These are phyloP conservation scores for Dryobota labecula DNA, from an alignment of 2,888 invertebrate genomes.

Conservation along the genomic window DNA sequence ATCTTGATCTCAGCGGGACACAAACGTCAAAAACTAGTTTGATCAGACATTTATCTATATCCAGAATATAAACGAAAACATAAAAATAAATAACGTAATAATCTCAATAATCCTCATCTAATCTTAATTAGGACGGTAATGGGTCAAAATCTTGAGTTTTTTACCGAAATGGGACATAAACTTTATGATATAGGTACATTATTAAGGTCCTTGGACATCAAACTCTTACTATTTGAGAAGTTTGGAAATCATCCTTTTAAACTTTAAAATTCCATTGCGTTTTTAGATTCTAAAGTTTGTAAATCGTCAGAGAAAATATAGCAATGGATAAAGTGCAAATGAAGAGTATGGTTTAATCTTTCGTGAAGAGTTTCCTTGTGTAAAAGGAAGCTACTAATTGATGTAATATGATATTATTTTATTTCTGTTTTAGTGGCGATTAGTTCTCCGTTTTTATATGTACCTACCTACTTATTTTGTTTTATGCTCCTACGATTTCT, in stretches of 20 bases:
- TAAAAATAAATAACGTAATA: slow-evolving; percentile 63
- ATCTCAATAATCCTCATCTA: slow-evolving; percentile 60
- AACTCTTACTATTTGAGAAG: slow-evolving; percentile 8
- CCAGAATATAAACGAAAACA: slow-evolving; percentile 41
- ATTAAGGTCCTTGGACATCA: slow-evolving; percentile 54
- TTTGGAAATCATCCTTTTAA: background rate
- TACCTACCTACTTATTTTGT: background rate
- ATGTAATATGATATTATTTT: slow-evolving; percentile 40
- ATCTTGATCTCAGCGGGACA: slow-evolving; percentile 47
- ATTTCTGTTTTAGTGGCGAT: slow-evolving; percentile 19
- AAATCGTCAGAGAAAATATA: background rate
- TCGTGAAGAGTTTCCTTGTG: background rate
- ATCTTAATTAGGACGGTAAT: slow-evolving; percentile 65
- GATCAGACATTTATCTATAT: slow-evolving; percentile 19
- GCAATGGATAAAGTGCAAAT: slow-evolving; percentile 22
- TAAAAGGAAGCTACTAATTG: slow-evolving; percentile 49
- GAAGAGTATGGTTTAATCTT: background rate
- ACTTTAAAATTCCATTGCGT: slow-evolving; percentile 31
- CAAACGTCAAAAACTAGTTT: slow-evolving; percentile 50
- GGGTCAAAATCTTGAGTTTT: slow-evolving; percentile 41
- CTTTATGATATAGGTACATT: slow-evolving; percentile 70
- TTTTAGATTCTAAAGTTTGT: slow-evolving; percentile 1
- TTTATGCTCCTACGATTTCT: background rate
- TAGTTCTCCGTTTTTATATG: background rate
- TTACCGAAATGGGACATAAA: slow-evolving; percentile 61